Conservation (phyloP, 2,888 invertebrate species). For the Protonemura montana region DNA sequence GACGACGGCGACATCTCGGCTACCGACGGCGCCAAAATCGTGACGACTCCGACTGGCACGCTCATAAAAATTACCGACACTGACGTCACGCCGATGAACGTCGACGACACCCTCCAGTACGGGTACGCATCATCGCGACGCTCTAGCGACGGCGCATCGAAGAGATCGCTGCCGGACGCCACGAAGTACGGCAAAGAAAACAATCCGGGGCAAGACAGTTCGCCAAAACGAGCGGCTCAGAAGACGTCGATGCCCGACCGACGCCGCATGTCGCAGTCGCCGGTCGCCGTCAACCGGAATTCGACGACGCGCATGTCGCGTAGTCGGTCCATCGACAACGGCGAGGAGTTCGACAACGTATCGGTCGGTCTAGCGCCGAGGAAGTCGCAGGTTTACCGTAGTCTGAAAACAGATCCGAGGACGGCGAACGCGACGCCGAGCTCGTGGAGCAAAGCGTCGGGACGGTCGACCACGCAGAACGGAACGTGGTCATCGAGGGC, state of each 20-base stretch:
- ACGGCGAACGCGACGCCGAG: slow-evolving; percentile 1
- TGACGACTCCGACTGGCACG: slow-evolving; percentile 65
- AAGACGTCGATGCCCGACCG: slow-evolving; percentile 56
- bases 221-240: slow-evolving; percentile 49
- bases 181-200: slow-evolving; percentile 68
- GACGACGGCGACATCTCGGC: neutral
- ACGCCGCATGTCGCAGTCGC: slow-evolving; percentile 21
- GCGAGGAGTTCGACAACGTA: neutral
- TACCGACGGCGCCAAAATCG: slow-evolving; percentile 63
- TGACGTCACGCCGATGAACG: slow-evolving; percentile 55
- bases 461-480: slow-evolving; percentile 18
- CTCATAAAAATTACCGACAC: slow-evolving; percentile 55
- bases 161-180: slow-evolving; percentile 64
- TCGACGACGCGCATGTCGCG: slow-evolving; percentile 43
- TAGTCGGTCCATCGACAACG: slow-evolving; percentile 49
- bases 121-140: slow-evolving; percentile 53
- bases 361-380: slow-evolving; percentile 57
- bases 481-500: slow-evolving; percentile 20
- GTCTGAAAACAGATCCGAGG: slow-evolving; percentile 55
- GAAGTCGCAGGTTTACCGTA: slow-evolving; percentile 59
- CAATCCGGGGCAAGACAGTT: slow-evolving; percentile 51
- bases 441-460: neutral
- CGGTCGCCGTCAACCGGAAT: neutral
- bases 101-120: slow-evolving; percentile 57
- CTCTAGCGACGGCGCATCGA: slow-evolving; percentile 55